Percentiles rank a stretch among this genome's conserved stretches.
Conservation (phyloP, 2,113 vertebrate species). For the Thalassoma bifasciatum region DNA sequence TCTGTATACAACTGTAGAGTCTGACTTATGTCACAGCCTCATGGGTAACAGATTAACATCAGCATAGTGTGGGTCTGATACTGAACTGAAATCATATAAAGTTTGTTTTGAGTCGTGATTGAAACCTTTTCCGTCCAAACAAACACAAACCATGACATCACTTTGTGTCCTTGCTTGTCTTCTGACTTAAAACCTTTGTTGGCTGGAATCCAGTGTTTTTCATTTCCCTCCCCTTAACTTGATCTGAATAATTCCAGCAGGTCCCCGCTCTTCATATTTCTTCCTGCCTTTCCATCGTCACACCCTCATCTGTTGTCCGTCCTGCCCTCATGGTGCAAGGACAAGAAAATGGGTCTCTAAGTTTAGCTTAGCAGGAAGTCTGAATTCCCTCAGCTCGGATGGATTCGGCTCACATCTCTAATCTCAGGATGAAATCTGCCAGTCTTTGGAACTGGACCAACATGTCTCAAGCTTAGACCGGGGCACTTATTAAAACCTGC, state of each 20-base stretch:
- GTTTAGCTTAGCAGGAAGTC: slow-evolving; percentile 37
- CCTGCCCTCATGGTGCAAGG: slow-evolving; percentile 42
- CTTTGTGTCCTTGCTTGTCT: neutral
- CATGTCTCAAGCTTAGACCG: neutral
- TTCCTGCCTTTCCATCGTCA: neutral
- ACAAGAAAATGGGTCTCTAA: slow-evolving; percentile 56
- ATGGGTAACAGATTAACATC: neutral
- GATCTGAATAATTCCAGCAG: slow-evolving; percentile 36
- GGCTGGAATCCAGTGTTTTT: neutral
- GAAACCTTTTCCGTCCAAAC: neutral
- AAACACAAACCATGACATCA: neutral
- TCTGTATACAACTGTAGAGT: slow-evolving; percentile 52
- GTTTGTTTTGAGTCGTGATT: neutral
- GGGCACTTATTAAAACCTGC: neutral
- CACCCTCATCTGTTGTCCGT: slow-evolving; percentile 24
- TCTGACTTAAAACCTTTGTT: neutral
- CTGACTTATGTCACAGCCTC: neutral
- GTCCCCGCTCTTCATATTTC: slow-evolving; percentile 1
- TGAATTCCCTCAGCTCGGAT: slow-evolving; percentile 24
- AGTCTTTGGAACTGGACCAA: slow-evolving; percentile 18
- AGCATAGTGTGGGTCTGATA: neutral
- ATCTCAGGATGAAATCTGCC: neutral
- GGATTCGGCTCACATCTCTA: neutral
- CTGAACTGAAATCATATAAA: neutral
- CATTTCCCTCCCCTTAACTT: neutral